Percentiles rank a stretch among this genome's conserved stretches.
Conservation (phyloP, 2,888 invertebrate genomes). For the Cenopis cana region DNA sequence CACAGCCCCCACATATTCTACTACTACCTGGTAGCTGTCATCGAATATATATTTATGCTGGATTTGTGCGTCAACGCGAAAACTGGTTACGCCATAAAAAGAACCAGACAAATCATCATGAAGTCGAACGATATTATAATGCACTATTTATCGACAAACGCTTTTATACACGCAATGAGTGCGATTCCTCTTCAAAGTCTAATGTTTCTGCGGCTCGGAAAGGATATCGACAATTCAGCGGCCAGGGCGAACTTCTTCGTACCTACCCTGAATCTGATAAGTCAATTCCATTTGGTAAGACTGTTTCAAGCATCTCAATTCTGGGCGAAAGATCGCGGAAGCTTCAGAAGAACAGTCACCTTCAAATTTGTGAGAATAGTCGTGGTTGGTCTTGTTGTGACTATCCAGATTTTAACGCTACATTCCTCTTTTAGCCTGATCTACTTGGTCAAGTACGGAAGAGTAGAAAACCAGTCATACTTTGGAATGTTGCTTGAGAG, state of each 20-base stretch:
- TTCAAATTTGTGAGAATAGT: conserved; percentile 52
- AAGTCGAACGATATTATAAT: conserved; percentile 47
- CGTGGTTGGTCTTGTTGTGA: conserved; percentile 50
- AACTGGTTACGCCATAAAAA: conserved; percentile 52
- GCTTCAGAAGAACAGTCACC: conserved; percentile 43
- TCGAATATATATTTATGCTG: conserved; percentile 50
- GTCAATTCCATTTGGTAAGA: conserved; percentile 48
- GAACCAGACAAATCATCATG: conserved; percentile 49
- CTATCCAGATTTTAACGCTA: conserved; percentile 51
- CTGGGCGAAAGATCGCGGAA: conserved; percentile 47
- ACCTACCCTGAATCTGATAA: conserved; percentile 48
- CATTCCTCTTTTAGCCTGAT: conserved; percentile 47
- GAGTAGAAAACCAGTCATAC: conserved; percentile 38
- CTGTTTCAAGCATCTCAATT: conserved; percentile 51
- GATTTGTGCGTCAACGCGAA: conserved; percentile 53
- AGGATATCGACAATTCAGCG: conserved; percentile 46
- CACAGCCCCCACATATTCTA: conserved; percentile 34
- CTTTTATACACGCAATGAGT: conserved; percentile 54
- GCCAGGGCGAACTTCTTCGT: conserved; percentile 53
- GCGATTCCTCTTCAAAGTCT: conserved; percentile 55
- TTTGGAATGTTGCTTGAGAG: conserved; percentile 28
- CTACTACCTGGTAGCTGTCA: conserved; percentile 47
- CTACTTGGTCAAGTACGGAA: conserved; percentile 36
- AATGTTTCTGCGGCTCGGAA: conserved; percentile 53
- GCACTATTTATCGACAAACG: conserved; percentile 52